Percentiles rank a stretch among this genome's conserved stretches.
These are phyloP conservation scores for Metalampra italica DNA, from an alignment of 2,888 invertebrate genomes.

Conservation along the genomic window DNA sequence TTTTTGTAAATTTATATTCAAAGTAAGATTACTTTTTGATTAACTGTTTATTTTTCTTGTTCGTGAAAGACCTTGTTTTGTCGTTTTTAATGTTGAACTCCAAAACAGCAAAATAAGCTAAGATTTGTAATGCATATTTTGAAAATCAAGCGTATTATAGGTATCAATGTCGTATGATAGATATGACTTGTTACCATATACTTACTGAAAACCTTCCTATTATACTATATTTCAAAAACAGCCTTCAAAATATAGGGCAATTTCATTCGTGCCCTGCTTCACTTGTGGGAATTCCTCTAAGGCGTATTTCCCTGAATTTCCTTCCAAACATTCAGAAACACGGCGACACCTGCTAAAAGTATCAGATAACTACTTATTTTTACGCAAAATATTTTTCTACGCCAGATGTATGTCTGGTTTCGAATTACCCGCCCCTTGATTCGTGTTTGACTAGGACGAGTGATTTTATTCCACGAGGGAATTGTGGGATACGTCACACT, in stretches of 20 bases:
- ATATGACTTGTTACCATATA: no score
- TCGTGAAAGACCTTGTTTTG: not conserved
- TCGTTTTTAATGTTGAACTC: not conserved
- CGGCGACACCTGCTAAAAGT: no score
- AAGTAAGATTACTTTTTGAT: slow-evolving; percentile 41
- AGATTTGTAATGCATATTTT: no score
- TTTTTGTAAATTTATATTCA: slow-evolving; percentile 26
- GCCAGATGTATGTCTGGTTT: slow-evolving; percentile 15
- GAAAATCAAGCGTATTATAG: no score
- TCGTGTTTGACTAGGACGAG: slow-evolving; percentile 5
- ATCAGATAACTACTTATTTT: not conserved
- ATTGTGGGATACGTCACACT: slow-evolving; percentile 1
- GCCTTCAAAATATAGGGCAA: no score
- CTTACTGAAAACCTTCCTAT: no score
- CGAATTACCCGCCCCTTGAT: slow-evolving; percentile 3
- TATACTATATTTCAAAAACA: no score
- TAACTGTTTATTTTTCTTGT: slow-evolving; percentile 10
- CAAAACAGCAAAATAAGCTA: no score
- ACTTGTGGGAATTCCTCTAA: not conserved
- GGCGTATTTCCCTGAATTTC: no score
- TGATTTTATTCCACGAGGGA: not conserved
- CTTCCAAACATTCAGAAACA: no score
- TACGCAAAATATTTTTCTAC: not conserved
- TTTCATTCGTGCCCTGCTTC: not conserved
- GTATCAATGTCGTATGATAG: no score